phyloP scores from a whole-genome alignment of 2,113 vertebrate species.

The Microtus richardsoni region DNA sequence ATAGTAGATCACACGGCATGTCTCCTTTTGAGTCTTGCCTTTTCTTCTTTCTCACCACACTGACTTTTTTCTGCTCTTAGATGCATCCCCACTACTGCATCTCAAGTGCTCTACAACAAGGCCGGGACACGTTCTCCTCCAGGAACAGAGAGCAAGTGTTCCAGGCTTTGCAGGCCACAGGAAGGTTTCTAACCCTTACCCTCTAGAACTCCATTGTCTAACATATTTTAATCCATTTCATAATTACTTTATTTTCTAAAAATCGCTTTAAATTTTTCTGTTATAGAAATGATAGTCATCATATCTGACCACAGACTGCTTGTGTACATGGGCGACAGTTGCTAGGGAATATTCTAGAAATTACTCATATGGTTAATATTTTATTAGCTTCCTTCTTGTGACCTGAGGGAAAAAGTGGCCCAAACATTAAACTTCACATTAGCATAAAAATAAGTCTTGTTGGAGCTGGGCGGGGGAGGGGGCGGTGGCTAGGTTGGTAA shows the following conservation, averaged over 20 bases:
- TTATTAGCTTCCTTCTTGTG: neutral
- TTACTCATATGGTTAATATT: neutral
- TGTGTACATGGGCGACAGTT: fast-evolving
- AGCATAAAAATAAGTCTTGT: neutral
- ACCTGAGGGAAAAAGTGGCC: neutral
- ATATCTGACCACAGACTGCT: fast-evolving
- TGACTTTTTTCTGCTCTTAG: neutral
- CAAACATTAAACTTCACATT: fast-evolving
- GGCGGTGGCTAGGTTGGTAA: no score
- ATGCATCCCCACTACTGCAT: fast-evolving
- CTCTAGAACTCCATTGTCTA: neutral
- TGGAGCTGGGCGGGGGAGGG: neutral
- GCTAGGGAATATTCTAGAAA: neutral
- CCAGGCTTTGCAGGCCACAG: neutral
- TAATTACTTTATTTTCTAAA: neutral
- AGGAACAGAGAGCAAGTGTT: neutral
- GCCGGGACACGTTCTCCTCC: neutral
- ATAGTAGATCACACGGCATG: neutral
- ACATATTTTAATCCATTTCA: neutral
- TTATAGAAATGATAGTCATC: neutral
- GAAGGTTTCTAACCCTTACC: no score
- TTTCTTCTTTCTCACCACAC: neutral
- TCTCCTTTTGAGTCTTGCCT: neutral
- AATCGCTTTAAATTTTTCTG: neutral
- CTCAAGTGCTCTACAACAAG: neutral